phyloP scores from a whole-genome alignment of 2,113 vertebrate species.

The Seriola dumerili region DNA sequence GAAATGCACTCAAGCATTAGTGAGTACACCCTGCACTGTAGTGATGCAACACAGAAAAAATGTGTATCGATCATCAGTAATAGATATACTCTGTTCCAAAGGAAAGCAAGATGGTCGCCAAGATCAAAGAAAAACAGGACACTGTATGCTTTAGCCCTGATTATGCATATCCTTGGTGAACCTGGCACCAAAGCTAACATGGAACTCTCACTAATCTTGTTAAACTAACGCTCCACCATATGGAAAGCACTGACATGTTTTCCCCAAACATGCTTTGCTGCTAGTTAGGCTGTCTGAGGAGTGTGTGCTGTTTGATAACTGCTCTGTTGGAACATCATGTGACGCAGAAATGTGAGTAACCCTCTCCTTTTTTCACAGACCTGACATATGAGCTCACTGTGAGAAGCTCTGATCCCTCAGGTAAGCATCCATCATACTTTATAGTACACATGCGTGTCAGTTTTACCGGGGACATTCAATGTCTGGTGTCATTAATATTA shows the following conservation, averaged over 20 bases:
- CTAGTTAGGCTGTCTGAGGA: constrained; percentile 8
- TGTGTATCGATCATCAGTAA: constrained; percentile 23
- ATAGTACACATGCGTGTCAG: not conserved
- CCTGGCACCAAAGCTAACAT: constrained; percentile 24
- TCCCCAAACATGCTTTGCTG: constrained; percentile 6
- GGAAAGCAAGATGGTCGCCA: constrained; percentile 7
- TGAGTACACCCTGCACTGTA: not conserved
- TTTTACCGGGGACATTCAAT: not conserved
- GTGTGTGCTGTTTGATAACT: constrained; percentile 26
- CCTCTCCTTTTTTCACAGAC: constrained; percentile 84
- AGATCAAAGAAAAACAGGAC: constrained; percentile 13
- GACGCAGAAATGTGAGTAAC: constrained; percentile 20
- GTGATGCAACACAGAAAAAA: constrained; percentile 12
- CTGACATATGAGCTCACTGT: constrained; percentile 96
- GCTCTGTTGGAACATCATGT: constrained; percentile 17
- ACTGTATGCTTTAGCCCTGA: constrained; percentile 7
- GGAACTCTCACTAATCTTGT: constrained; percentile 63
- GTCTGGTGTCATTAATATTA: not conserved
- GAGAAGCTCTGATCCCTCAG: constrained; percentile 91
- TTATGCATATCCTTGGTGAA: constrained; percentile 26
- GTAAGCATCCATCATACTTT: constrained; percentile 81
- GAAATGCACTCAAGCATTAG: constrained; percentile 32
- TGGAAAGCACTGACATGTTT: constrained; percentile 15
- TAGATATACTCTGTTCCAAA: not conserved
- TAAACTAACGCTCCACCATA: constrained; percentile 33